A percentile compares a stretch with the other conserved stretches of the same genome.
Evolutionary conservation across 2,113 vertebrate species (phyloP).

Genomic region (Myrmecophaga tridactyla): DNA sequence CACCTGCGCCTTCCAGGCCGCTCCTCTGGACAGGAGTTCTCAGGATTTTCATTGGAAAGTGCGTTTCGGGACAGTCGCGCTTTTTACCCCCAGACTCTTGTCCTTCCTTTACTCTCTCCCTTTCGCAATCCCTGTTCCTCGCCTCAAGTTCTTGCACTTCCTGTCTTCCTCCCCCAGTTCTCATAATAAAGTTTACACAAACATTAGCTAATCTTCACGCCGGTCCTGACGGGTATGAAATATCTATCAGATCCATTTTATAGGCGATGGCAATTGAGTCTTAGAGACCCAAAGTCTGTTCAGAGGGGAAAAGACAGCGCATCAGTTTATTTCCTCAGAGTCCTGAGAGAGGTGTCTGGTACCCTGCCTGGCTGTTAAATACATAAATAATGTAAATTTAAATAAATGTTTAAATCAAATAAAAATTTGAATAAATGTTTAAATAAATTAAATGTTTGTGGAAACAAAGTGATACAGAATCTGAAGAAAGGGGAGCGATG

Average conservation of each 20-base stretch:
- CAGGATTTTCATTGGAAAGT: not conserved
- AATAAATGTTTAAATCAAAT: too few species aligned
- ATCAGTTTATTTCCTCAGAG: not conserved
- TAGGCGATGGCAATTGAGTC: not conserved
- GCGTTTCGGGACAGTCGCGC: rapidly evolving
- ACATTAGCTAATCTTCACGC: not conserved
- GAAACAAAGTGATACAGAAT: not conserved
- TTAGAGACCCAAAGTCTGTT: not conserved
- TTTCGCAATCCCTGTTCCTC: not conserved
- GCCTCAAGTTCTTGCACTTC: not conserved
- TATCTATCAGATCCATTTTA: not conserved
- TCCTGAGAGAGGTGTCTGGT: not conserved
- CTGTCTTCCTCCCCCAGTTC: not conserved
- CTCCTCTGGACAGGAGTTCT: not conserved
- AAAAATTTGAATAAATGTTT: too few species aligned
- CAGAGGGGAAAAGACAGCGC: not conserved
- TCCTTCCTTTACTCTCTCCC: not conserved
- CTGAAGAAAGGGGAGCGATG: not conserved
- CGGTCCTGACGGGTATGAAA: not conserved
- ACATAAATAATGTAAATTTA: too few species aligned
- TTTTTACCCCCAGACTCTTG: too few species aligned
- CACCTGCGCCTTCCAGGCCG: rapidly evolving
- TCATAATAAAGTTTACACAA: not conserved
- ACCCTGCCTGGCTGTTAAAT: not conserved
- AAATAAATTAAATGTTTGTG: not conserved